Percentiles rank a stretch among this genome's conserved stretches.
phyloP scores from a whole-genome alignment of 2,888 invertebrate species.

The Coenonympha glycerion region DNA sequence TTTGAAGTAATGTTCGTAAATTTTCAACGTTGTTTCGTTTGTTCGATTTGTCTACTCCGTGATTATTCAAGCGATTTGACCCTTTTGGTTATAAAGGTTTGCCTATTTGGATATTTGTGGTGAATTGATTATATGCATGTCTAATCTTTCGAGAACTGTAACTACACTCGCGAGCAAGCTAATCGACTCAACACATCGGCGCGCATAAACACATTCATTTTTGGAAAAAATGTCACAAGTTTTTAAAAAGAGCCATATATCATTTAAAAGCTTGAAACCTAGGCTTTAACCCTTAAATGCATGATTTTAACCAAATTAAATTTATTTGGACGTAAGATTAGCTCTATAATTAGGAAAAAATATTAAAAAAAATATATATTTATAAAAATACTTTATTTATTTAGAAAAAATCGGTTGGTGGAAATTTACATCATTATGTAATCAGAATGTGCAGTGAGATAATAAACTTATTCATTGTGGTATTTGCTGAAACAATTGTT shows the following conservation, averaged over 20 bases:
- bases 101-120: no score
- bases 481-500: background rate
- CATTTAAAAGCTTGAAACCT: no score
- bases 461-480: background rate
- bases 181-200: background rate
- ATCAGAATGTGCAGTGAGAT: background rate
- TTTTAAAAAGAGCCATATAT: no score
- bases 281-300: background rate
- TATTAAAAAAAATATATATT: background rate
- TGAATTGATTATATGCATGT: no score
- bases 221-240: background rate
- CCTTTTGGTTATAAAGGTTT: no score
- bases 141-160: no score
- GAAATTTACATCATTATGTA: background rate
- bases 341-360: background rate
- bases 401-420: background rate
- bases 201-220: background rate
- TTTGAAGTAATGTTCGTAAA: no score
- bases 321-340: background rate
- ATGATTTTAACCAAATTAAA: no score
- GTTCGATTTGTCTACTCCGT: no score
- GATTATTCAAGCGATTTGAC: no score
- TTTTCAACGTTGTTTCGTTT: no score
- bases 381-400: background rate
- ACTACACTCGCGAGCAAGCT: background rate